phyloP scores from a whole-genome alignment of 2,113 vertebrate species.

The Ailuropoda melanoleuca region DNA sequence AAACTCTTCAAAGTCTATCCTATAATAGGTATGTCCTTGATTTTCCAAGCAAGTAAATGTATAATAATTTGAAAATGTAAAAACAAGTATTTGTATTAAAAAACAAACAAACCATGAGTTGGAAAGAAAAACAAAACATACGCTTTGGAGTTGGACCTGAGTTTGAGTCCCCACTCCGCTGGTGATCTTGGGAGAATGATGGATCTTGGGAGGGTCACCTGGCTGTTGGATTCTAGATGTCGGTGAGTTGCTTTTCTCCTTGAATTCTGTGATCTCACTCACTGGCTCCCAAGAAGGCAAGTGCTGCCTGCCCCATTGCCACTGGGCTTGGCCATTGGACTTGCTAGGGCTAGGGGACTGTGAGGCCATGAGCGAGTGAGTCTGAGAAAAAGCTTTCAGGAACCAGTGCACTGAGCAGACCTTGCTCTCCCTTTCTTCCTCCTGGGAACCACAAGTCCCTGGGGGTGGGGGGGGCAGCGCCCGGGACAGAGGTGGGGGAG shows the following conservation, averaged over 20 bases:
- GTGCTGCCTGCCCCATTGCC: rapidly evolving
- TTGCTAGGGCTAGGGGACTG: neutral
- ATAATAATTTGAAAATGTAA: neutral
- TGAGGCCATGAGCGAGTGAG: neutral
- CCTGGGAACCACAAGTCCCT: too few species aligned
- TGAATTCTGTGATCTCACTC: neutral
- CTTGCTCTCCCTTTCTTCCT: neutral
- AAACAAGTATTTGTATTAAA: neutral
- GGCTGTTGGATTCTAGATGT: neutral
- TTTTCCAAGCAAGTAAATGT: neutral
- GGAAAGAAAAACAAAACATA: neutral
- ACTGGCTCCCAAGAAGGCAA: neutral
- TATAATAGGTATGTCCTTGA: neutral
- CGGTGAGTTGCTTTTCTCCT: neutral
- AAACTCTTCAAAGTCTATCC: neutral
- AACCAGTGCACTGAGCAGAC: neutral
- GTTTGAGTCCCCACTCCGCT: neutral
- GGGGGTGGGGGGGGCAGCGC: too few species aligned
- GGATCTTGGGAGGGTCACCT: neutral
- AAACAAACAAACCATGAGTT: neutral
- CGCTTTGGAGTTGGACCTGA: neutral
- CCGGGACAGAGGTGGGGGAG: too few species aligned
- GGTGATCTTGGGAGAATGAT: neutral
- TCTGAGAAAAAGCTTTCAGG: neutral
- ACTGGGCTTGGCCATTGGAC: neutral